Percentiles rank a stretch among this genome's conserved stretches.
Evolutionary conservation across 1,140 invertebrate species (phyloP).

Genomic region (Ostrea denselamellosa): DNA sequence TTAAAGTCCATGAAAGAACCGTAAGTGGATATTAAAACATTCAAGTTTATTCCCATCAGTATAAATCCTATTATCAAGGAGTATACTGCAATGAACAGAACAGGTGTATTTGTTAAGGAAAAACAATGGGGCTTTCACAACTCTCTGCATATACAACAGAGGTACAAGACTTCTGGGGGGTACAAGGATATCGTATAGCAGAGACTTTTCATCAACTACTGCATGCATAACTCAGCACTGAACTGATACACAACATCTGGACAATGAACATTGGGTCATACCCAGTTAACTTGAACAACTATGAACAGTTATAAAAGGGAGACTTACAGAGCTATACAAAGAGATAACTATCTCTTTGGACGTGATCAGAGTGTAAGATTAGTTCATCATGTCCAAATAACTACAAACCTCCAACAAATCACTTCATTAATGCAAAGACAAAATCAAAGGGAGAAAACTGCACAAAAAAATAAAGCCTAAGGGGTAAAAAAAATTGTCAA

Average conservation of each 20-base stretch:
- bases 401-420: constrained; percentile 11
- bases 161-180: background rate
- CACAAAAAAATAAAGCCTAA: background rate
- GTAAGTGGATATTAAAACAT: constrained; percentile 21
- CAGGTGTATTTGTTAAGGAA: background rate
- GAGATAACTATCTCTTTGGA: constrained; percentile 24
- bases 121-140: constrained; percentile 11
- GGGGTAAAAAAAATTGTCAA: background rate
- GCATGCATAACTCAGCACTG: background rate
- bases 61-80: background rate
- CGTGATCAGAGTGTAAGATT: constrained; percentile 4
- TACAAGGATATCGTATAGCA: background rate
- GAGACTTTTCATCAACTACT: background rate
- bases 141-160: background rate
- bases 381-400: constrained; percentile 20
- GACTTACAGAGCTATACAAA: background rate
- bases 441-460: constrained; percentile 16
- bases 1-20: background rate
- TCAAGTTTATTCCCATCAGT: constrained; percentile 23
- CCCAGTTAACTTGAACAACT: background rate
- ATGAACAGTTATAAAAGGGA: background rate
- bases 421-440: background rate
- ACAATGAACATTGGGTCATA: background rate
- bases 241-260: constrained; percentile 32
- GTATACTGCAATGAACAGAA: background rate